Base-by-base conservation (phyloP, 2,797 vertebrate species). In the Hippopotamyrus pictus region DNA sequence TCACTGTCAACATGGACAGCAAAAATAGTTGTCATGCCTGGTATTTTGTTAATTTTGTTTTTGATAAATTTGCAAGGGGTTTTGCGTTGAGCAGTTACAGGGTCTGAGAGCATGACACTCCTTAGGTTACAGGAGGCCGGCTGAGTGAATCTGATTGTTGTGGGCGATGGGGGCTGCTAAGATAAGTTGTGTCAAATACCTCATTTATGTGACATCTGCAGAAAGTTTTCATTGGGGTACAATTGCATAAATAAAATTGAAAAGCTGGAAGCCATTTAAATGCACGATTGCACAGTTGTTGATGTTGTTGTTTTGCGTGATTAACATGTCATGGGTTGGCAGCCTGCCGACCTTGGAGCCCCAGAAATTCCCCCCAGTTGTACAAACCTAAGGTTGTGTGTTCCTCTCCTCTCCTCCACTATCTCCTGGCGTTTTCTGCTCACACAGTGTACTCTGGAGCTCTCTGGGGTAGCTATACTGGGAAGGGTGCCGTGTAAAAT, bases 131-230 rank as follows among this genome's bases (percentile, higher is more conserved):
- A n/a, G 84, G 59, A 14, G 17, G 54, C 8, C 19, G 17, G 46
- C 84, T 9, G 29, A 76, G 33, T 46, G 17, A 33, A 41, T 73
- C 44, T 69, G 83, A n/a, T 37, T 76, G 5, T 53, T 87, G 33
- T 54, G 89, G 19, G 19, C 44, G 11, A 65, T 73, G 50, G 14
- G 37, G 62, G 48, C 25, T 50, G 50, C 57, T 76, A 73, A 73
- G 37, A 84, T 50, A 87, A 89, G 41, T 53, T 69, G 86, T 11
- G 29, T 86, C 14, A 25, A 65, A 62, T 85, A 50, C 41, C 46
- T 65, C 7, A 85, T 33, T 48, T 65, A 37, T 76, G 69, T 79
- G 14, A 82, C 84, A 53, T 86, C 84, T 86, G 84, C 25, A 87
- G n/a, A 57, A 59, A 8, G 50, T 59, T 59, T 59, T 41, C 6